A percentile compares a stretch with the other conserved stretches of the same genome.
These are phyloP conservation scores for Ophion obscuratus DNA, from an alignment of 2,888 invertebrate species.

Conservation along the genomic window DNA sequence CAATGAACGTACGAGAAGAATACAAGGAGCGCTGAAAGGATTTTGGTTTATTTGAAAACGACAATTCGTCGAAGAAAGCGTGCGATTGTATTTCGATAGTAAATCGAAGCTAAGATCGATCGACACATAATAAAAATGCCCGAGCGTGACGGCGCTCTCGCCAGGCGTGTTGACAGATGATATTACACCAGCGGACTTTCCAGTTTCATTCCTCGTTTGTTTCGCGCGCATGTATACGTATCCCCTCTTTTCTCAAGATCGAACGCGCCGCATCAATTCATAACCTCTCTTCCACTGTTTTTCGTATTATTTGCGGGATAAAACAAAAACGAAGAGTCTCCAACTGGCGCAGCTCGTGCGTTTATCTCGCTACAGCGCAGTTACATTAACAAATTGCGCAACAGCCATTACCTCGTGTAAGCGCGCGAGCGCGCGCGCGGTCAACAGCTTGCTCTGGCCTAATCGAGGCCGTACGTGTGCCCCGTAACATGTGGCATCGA, in stretches of 20 bases:
- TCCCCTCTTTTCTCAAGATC: neutral
- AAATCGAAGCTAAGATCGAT: conserved; percentile 7
- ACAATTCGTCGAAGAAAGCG: too few relatives aligned
- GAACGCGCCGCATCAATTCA: neutral
- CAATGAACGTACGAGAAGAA: neutral
- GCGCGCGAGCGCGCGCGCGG: neutral
- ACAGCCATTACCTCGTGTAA: conserved; percentile 22
- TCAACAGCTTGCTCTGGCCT: neutral
- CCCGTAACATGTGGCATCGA: conserved; percentile 46
- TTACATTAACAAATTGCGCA: conserved; percentile 55
- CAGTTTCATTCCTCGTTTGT: conserved; percentile 32
- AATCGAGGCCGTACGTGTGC: conserved; percentile 6
- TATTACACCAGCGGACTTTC: conserved; percentile 26
- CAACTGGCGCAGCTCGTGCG: neutral
- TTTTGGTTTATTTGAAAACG: too few relatives aligned
- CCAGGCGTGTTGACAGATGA: neutral
- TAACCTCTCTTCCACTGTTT: conserved; percentile 1
- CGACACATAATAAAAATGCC: conserved; percentile 10
- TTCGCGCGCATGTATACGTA: neutral
- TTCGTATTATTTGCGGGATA: neutral
- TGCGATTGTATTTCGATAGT: neutral
- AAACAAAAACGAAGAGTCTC: neutral
- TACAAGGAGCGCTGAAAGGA: too few relatives aligned
- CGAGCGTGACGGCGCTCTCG: neutral
- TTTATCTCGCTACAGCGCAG: conserved; percentile 30